These are phyloP conservation scores for Cochlearius cochlearius DNA, from an alignment of 2,113 vertebrate species.

Conservation along the genomic window DNA sequence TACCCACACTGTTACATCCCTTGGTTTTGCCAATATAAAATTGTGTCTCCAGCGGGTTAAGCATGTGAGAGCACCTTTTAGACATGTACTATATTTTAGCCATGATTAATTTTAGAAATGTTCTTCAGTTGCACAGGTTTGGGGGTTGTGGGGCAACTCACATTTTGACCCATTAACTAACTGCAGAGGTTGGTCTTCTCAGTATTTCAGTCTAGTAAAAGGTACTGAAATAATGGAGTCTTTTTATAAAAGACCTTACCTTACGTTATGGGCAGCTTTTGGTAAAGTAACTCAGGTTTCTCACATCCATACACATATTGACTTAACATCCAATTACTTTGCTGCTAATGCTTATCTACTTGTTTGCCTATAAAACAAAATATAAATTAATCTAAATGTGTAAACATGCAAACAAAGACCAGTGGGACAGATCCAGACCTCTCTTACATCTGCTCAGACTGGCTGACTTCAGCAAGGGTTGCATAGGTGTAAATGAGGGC, in stretches of 20 bases:
- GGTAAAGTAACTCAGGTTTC: neutral
- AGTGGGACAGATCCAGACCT: neutral
- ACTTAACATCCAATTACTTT: neutral
- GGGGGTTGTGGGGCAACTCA: neutral
- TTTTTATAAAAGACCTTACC: neutral
- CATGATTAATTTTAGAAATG: neutral
- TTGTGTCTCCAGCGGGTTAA: neutral
- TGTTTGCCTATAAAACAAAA: neutral
- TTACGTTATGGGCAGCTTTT: neutral
- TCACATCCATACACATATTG: neutral
- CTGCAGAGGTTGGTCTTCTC: neutral
- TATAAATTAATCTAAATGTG: neutral
- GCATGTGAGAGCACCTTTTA: neutral
- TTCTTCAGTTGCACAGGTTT: neutral
- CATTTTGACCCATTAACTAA: neutral
- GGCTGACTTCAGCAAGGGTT: neutral
- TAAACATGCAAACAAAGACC: neutral
- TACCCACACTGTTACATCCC: neutral
- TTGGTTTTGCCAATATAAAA: neutral
- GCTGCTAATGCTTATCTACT: neutral
- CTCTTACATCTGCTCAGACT: neutral
- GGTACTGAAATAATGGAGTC: neutral
- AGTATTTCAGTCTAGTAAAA: neutral
- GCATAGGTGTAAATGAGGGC: neutral
- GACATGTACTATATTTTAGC: neutral